Conservation (phyloP, 2,888 invertebrate species). For the Oligia strigilis region DNA sequence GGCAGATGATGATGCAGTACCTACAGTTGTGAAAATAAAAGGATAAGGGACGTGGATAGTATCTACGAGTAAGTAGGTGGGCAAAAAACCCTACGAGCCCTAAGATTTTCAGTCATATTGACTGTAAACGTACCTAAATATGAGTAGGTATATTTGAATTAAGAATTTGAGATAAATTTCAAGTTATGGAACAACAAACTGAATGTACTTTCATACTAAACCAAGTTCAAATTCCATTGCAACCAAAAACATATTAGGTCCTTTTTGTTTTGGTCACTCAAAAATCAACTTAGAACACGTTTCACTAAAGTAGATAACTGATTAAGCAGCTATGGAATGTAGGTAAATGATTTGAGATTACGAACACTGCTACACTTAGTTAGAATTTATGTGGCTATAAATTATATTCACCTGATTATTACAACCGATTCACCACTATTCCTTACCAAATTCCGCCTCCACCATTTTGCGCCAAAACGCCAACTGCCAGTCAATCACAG, state of each 20-base stretch:
- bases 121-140: background rate
- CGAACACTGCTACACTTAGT: too few species aligned
- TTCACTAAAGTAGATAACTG: background rate
- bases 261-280: background rate
- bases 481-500: constrained; percentile 54
- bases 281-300: background rate
- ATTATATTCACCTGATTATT: background rate
- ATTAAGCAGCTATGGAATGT: too few species aligned
- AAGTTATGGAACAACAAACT: too few species aligned
- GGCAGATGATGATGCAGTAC: background rate
- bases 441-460: background rate
- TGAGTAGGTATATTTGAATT: too few species aligned
- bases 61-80: background rate
- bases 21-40: background rate
- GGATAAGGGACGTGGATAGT: background rate
- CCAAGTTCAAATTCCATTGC: too few species aligned
- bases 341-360: too few species aligned
- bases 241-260: too few species aligned
- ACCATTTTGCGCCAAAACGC: constrained; percentile 11
- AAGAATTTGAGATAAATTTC: too few species aligned
- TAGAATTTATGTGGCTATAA: too few species aligned
- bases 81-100: background rate
- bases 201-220: too few species aligned
- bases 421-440: background rate
- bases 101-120: background rate